Percentiles rank a stretch among this genome's conserved stretches.
Conservation (phyloP, 2,888 invertebrate species). For the Zygothrica quintamaculata region DNA sequence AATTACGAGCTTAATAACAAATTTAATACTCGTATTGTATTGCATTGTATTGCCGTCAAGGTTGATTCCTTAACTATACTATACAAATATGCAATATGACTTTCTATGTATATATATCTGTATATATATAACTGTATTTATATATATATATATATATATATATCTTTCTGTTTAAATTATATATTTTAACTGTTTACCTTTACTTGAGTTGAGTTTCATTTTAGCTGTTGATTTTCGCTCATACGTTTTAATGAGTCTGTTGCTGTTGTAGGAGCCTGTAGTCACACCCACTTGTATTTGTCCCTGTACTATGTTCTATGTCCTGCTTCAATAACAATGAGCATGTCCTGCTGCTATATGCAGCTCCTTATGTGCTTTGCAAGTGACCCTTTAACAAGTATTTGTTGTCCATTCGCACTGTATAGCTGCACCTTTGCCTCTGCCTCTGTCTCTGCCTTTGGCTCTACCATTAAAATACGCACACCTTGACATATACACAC, state of each 20-base stretch:
- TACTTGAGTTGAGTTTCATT: slow-evolving; percentile 6
- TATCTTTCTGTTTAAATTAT: background rate
- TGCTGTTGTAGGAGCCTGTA: slow-evolving; percentile 39
- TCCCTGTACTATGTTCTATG: slow-evolving; percentile 20
- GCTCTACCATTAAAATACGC: slow-evolving; percentile 39
- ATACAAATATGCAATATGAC: too few species aligned
- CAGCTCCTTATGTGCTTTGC: slow-evolving; percentile 23
- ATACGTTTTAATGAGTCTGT: slow-evolving; percentile 73
- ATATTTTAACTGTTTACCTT: slow-evolving; percentile 12
- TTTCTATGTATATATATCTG: background rate
- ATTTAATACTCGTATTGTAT: slow-evolving; percentile 68
- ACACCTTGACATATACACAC: slow-evolving; percentile 16
- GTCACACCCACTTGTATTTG: too few species aligned
- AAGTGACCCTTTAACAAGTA: slow-evolving; percentile 47
- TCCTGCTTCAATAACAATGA: slow-evolving; percentile 62
- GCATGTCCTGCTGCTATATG: slow-evolving; percentile 40
- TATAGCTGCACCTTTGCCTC: too few species aligned
- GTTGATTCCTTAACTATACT: too few species aligned
- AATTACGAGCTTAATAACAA: slow-evolving; percentile 78
- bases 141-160: background rate
- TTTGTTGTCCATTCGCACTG: slow-evolving; percentile 45
- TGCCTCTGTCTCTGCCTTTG: too few species aligned
- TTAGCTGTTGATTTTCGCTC: slow-evolving; percentile 67
- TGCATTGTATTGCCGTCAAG: too few species aligned
- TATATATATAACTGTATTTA: too few species aligned